phyloP scores from a whole-genome alignment of 2,113 vertebrate species.

The Chelonoidis abingdonii region DNA sequence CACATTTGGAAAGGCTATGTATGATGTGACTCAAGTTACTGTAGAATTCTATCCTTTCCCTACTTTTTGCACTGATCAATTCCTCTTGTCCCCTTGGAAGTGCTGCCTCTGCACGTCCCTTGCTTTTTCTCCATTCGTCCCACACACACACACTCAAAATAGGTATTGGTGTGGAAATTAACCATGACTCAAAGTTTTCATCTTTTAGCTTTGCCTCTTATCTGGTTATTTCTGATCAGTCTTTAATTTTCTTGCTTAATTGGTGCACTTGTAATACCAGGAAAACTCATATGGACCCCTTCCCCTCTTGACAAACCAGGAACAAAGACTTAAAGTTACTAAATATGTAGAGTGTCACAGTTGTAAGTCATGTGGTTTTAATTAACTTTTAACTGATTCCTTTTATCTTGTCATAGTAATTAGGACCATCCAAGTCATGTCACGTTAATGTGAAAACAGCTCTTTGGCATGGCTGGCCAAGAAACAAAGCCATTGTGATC shows the following conservation, averaged over 20 bases:
- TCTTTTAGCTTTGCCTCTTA: constrained; percentile 61
- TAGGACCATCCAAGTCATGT: constrained; percentile 73
- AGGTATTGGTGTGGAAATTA: constrained; percentile 9
- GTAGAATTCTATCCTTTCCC: constrained; percentile 12
- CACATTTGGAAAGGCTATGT: constrained; percentile 12
- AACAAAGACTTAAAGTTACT: constrained; percentile 63
- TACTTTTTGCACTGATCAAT: background rate
- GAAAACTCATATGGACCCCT: constrained; percentile 35
- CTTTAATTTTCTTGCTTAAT: constrained; percentile 67
- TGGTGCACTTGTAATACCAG: constrained; percentile 29
- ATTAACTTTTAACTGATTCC: constrained; percentile 82
- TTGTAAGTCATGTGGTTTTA: constrained; percentile 74
- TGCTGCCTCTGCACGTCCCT: background rate
- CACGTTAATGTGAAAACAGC: constrained; percentile 75
- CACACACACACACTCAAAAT: no score
- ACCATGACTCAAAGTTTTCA: constrained; percentile 26
- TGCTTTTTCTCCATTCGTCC: background rate
- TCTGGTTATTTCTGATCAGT: constrained; percentile 56
- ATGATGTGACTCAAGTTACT: background rate
- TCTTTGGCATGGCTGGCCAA: constrained; percentile 66
- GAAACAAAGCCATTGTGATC: constrained; percentile 69
- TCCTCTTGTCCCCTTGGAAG: background rate
- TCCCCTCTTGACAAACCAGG: constrained; percentile 45
- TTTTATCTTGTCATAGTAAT: constrained; percentile 79
- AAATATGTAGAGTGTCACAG: constrained; percentile 56